Percentiles rank a stretch among this genome's conserved stretches.
Evolutionary conservation across 2,888 invertebrate species (phyloP).

Genomic region (Noctua fimbriata): DNA sequence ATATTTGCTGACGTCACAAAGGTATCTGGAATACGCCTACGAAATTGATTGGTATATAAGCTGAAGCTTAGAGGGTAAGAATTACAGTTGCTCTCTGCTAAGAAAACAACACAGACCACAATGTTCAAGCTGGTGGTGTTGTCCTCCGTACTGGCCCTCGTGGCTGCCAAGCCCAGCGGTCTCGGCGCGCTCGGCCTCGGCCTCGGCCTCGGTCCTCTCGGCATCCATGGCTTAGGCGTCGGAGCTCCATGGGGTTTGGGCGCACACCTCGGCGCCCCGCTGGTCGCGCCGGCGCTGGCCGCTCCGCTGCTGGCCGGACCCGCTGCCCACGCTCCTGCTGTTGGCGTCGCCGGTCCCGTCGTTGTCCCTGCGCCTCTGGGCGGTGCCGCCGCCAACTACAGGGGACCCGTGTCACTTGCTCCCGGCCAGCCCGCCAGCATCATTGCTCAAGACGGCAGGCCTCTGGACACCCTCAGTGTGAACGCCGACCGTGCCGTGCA

Average conservation of each 20-base stretch:
- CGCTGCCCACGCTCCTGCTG: constrained; percentile 63
- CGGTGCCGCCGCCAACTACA: constrained; percentile 83
- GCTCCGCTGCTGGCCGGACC: constrained; percentile 72
- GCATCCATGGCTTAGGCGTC: constrained; percentile 61
- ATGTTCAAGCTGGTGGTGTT: constrained; percentile 91
- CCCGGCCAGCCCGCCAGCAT: constrained; percentile 87
- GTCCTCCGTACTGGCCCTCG: constrained; percentile 91
- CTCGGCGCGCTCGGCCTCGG: constrained; percentile 71
- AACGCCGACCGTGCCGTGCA: constrained; percentile 87
- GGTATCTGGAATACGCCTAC: constrained; percentile 86
- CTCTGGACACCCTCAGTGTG: constrained; percentile 86
- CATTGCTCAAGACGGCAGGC: constrained; percentile 86
- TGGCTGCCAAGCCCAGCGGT: constrained; percentile 86
- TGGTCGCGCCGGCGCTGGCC: constrained; percentile 69
- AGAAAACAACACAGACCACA: constrained; percentile 89
- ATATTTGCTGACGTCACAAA: constrained; percentile 84
- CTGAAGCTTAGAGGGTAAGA: constrained; percentile 74
- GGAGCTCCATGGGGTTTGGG: constrained; percentile 75
- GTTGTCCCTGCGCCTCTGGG: constrained; percentile 74
- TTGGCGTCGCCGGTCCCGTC: constrained; percentile 74
- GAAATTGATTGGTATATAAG: constrained; percentile 84
- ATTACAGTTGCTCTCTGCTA: constrained; percentile 82
- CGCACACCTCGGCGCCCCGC: constrained; percentile 70
- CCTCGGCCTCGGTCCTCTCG: constrained; percentile 65
- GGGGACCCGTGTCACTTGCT: constrained; percentile 85